Evolutionary conservation across 2,113 vertebrate species (phyloP).

Genomic region (Lagopus muta): DNA sequence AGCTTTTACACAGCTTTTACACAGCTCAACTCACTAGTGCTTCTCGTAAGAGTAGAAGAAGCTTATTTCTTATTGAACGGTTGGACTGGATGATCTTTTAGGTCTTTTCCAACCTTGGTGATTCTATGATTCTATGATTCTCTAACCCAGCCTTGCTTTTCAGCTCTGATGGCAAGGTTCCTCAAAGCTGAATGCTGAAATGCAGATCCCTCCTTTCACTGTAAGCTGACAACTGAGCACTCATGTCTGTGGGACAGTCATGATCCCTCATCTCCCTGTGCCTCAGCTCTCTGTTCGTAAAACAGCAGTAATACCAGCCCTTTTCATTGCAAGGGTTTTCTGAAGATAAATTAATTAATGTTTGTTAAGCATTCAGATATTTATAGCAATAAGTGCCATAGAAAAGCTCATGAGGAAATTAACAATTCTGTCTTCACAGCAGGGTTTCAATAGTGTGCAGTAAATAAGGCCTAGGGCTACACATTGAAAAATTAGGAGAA

Average conservation of each 20-base stretch:
- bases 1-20: not conserved
- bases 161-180: not conserved
- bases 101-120: too few relatives aligned
- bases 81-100: too few relatives aligned
- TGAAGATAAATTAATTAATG: conserved; percentile 72
- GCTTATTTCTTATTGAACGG: not conserved
- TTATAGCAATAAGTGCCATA: conserved; percentile 70
- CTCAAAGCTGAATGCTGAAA: not conserved
- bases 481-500: conserved; percentile 74
- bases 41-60: not conserved
- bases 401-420: conserved; percentile 73
- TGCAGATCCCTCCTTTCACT: not conserved
- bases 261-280: not conserved
- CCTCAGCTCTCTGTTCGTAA: not conserved
- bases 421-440: conserved; percentile 74
- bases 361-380: conserved; percentile 70
- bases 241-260: conserved; percentile 8
- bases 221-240: not conserved
- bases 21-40: not conserved
- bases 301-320: conserved; percentile 30
- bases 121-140: not conserved
- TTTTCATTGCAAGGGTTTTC: not conserved
- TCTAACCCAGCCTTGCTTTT: not conserved
- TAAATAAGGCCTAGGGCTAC: conserved; percentile 74
- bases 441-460: conserved; percentile 68